Conservation (phyloP, 1,140 invertebrate genomes). For the Gonatopus flavifemur region DNA sequence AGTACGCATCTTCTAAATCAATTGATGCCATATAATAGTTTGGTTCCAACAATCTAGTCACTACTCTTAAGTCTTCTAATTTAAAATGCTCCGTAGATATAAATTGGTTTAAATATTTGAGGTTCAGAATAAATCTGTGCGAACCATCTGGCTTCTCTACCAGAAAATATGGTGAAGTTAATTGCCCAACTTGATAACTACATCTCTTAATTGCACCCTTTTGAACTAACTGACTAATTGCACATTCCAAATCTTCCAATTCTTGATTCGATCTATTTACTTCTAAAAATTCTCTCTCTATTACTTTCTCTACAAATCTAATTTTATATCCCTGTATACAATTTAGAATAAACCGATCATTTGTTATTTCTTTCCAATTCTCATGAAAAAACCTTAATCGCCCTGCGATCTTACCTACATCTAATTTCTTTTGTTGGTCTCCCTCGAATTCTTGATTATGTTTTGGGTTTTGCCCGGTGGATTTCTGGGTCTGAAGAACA, state of each 20-base stretch:
- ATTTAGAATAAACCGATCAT: neutral
- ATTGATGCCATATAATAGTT: neutral
- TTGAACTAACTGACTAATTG: neutral
- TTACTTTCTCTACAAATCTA: neutral
- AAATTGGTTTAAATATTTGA: neutral
- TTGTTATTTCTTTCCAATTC: neutral
- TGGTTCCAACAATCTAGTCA: neutral
- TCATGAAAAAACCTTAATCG: neutral
- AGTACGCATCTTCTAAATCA: conserved; percentile 8
- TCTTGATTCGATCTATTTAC: neutral
- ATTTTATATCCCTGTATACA: neutral
- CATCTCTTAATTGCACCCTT: neutral
- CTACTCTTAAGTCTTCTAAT: neutral
- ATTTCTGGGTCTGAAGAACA: too few species aligned
- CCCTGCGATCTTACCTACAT: neutral
- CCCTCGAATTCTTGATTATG: too few species aligned
- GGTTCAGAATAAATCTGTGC: neutral
- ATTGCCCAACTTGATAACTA: neutral
- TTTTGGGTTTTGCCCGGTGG: too few species aligned
- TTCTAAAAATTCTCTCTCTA: neutral
- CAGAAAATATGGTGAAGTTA: neutral
- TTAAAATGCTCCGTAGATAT: neutral
- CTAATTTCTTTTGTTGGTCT: too few species aligned
- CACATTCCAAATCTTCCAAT: neutral
- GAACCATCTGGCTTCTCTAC: neutral